These are phyloP conservation scores for Arenaria interpres DNA, from an alignment of 2,113 vertebrate species.

Conservation along the genomic window DNA sequence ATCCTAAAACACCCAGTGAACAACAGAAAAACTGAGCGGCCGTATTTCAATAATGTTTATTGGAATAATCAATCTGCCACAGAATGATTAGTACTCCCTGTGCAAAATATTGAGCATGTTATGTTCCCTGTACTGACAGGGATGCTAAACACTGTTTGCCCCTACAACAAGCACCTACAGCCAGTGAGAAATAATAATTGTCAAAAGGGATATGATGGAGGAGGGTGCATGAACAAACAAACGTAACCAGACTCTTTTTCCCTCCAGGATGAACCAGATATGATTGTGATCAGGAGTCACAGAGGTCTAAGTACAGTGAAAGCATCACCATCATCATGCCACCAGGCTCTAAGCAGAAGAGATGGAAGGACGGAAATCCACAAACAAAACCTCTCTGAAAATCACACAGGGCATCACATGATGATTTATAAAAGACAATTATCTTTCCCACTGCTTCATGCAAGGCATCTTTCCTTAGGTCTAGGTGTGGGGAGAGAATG, in stretches of 20 bases:
- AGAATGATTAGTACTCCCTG: background rate
- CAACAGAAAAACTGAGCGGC: background rate
- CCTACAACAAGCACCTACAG: background rate
- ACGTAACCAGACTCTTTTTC: background rate
- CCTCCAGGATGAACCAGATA: background rate
- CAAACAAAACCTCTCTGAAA: background rate
- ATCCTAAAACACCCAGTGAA: background rate
- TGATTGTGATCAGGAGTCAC: background rate
- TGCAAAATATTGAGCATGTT: background rate
- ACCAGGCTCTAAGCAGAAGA: background rate
- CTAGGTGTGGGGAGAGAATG: background rate
- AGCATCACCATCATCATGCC: background rate
- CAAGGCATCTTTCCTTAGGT: background rate
- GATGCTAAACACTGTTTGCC: background rate
- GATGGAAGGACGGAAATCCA: background rate
- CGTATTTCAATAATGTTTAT: background rate
- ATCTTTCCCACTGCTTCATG: background rate
- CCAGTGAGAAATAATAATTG: background rate
- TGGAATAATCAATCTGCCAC: background rate
- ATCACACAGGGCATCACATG: background rate
- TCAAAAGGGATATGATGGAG: background rate
- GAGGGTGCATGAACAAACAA: background rate
- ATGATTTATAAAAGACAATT: background rate
- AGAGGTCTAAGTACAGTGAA: background rate
- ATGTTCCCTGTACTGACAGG: background rate